phyloP scores from a whole-genome alignment of 1,140 invertebrate species.

The Hestina assimilis region DNA sequence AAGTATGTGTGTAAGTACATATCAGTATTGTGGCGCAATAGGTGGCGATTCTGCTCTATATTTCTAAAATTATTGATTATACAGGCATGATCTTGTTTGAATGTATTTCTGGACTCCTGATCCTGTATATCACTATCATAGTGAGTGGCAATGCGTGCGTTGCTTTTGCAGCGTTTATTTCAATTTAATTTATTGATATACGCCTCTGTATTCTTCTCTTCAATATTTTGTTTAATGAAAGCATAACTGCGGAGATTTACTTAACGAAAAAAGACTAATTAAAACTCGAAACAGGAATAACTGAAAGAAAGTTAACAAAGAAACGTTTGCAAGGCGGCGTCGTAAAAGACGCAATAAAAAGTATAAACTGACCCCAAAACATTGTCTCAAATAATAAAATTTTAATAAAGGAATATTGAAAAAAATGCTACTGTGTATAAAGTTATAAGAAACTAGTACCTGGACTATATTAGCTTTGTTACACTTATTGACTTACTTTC shows the following conservation, averaged over 20 bases:
- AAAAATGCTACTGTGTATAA: slow-evolving; percentile 21
- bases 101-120: too few relatives aligned
- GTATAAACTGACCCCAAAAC: slow-evolving; percentile 18
- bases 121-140: too few relatives aligned
- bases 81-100: too few relatives aligned
- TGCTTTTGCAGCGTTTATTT: too few relatives aligned
- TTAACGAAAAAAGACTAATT: not conserved
- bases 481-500: slow-evolving; percentile 15
- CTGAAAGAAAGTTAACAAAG: slow-evolving; percentile 17
- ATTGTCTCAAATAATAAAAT: slow-evolving; percentile 9
- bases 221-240: too few relatives aligned
- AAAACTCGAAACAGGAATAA: slow-evolving; percentile 5
- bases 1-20: too few relatives aligned
- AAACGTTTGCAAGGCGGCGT: slow-evolving; percentile 16
- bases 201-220: too few relatives aligned
- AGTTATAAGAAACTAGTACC: slow-evolving; percentile 13
- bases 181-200: too few relatives aligned
- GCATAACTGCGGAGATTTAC: not conserved
- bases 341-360: slow-evolving; percentile 24
- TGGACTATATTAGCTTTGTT: slow-evolving; percentile 13
- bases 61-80: too few relatives aligned
- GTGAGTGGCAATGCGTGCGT: too few relatives aligned
- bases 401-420: slow-evolving; percentile 3
- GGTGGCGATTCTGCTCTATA: too few relatives aligned
- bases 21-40: too few relatives aligned